phyloP scores from a whole-genome alignment of 2,113 vertebrate genomes.

The Microcebus jonahi region DNA sequence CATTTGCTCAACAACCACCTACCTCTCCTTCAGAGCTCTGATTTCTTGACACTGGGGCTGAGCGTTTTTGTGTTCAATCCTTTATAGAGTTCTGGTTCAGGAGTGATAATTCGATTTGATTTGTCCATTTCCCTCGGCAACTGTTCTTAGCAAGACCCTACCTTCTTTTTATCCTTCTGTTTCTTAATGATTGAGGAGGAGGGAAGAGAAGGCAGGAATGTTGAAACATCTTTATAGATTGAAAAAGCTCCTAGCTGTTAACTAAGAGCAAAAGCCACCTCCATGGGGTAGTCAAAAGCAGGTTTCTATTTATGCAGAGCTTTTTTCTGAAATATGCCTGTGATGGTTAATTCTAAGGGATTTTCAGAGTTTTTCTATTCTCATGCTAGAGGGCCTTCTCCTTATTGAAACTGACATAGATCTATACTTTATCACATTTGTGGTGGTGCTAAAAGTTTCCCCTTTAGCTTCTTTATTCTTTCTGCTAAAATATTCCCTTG shows the following conservation, averaged over 20 bases:
- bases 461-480: neutral
- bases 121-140: neutral
- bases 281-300: neutral
- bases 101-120: neutral
- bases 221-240: neutral
- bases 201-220: neutral
- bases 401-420: neutral
- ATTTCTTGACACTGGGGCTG: neutral
- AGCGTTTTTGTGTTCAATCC: neutral
- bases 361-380: neutral
- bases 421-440: neutral
- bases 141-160: neutral
- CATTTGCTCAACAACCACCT: neutral
- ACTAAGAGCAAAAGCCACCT: neutral
- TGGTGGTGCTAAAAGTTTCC: neutral
- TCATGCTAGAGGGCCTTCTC: neutral
- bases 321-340: neutral
- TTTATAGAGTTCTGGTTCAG: neutral
- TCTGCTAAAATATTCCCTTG: neutral
- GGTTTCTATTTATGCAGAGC: neutral
- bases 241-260: neutral
- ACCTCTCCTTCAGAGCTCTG: neutral
- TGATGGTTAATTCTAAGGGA: neutral
- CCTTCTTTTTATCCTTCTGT: neutral
- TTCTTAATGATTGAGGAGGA: neutral